Evolutionary conservation across 37 sponge, comb jelly and placozoan genomes (phyloP).

Genomic region (Bolinopsis microptera): DNA sequence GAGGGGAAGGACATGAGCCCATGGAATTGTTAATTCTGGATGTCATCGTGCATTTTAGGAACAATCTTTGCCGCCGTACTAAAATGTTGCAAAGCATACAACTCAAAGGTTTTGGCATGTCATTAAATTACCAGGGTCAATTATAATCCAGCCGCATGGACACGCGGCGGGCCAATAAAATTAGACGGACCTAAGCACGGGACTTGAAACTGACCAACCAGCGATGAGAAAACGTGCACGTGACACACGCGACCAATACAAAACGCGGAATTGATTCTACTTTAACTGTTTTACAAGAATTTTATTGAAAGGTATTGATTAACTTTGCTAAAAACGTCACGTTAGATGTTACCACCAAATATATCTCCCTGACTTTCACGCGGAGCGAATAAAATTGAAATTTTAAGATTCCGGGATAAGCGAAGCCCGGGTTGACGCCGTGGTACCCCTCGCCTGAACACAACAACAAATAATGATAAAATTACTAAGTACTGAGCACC

Average conservation of each 20-base stretch:
- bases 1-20: neutral
- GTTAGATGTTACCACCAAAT: neutral
- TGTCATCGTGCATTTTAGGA: conserved; percentile 64
- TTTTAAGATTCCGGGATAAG: neutral
- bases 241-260: conserved; percentile 45
- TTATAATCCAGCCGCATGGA: conserved; percentile 49
- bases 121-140: conserved; percentile 48
- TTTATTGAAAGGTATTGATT: conserved; percentile 35
- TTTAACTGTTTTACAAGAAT: conserved; percentile 59
- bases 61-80: conserved; percentile 59
- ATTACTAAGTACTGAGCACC: neutral
- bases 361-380: neutral
- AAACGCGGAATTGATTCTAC: neutral
- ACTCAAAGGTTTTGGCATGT: conserved; percentile 53
- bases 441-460: neutral
- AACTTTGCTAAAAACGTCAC: neutral
- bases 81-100: conserved; percentile 48
- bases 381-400: neutral
- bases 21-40: neutral
- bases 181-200: neutral
- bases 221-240: neutral
- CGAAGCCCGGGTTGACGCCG: neutral
- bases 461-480: neutral
- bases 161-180: neutral
- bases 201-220: neutral